These are phyloP conservation scores for Serinus canaria DNA, from an alignment of 2,113 vertebrate species.

Conservation along the genomic window DNA sequence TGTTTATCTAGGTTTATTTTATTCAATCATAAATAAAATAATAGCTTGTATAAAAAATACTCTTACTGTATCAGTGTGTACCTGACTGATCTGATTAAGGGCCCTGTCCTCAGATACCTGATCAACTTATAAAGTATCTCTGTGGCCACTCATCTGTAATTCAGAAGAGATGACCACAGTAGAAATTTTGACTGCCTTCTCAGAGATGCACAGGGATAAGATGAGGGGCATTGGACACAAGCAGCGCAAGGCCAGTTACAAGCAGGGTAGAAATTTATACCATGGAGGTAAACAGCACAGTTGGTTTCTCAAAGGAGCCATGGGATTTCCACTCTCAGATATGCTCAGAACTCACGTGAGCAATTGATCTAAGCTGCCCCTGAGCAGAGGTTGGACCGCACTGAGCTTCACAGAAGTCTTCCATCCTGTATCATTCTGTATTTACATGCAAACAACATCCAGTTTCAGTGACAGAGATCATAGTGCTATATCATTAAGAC, in stretches of 20 bases:
- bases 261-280: not conserved
- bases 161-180: not conserved
- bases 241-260: not conserved
- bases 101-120: not conserved
- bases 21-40: not conserved
- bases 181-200: not conserved
- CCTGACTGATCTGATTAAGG: not conserved
- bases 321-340: not conserved
- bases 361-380: not conserved
- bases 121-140: not conserved
- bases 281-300: not conserved
- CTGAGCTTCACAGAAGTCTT: not conserved
- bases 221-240: not conserved
- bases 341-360: not conserved
- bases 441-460: not conserved
- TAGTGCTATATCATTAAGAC: not conserved
- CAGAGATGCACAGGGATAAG: not conserved
- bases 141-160: not conserved
- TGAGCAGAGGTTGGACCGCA: not conserved
- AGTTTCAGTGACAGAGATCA: not conserved
- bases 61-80: not conserved
- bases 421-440: not conserved
- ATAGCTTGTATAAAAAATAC: not conserved
- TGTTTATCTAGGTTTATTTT: not conserved
- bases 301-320: not conserved